phyloP scores from a whole-genome alignment of 2,888 invertebrate species.

The Hypsopygia costalis region DNA sequence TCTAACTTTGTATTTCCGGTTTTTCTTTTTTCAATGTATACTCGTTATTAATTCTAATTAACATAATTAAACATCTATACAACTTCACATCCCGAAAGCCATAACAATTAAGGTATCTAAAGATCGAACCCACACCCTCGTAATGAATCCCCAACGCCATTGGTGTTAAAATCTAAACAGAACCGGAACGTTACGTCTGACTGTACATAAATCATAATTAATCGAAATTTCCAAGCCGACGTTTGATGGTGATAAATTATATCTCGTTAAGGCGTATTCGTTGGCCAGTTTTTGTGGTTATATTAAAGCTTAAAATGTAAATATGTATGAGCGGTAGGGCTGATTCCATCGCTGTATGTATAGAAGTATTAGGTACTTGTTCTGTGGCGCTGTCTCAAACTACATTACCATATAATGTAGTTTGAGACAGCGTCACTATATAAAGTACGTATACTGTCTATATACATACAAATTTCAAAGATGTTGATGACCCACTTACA shows the following conservation, averaged over 20 bases:
- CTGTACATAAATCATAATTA: conserved; percentile 22
- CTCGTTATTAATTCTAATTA: too few relatives aligned
- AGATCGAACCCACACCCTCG: conserved; percentile 1
- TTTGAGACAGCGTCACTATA: too few relatives aligned
- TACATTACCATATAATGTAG: too few relatives aligned
- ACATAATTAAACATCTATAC: too few relatives aligned
- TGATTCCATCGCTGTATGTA: too few relatives aligned
- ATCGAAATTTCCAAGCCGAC: conserved; percentile 19
- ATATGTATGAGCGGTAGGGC: background rate
- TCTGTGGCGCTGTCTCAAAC: too few relatives aligned
- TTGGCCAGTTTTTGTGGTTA: conserved; percentile 11
- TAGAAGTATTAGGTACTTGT: too few relatives aligned
- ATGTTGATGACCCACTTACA: too few relatives aligned
- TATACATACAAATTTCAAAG: too few relatives aligned
- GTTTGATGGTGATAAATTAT: conserved; percentile 15
- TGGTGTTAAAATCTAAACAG: conserved; percentile 3
- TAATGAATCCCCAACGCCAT: background rate
- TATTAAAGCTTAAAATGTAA: background rate
- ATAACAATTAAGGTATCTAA: background rate
- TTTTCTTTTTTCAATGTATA: too few relatives aligned
- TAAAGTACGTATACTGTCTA: too few relatives aligned
- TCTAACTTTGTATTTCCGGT: too few relatives aligned
- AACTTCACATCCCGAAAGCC: background rate
- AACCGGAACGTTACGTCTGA: conserved; percentile 11
- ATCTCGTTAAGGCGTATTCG: conserved; percentile 9